These are phyloP conservation scores for Pterocles gutturalis DNA, from an alignment of 2,113 vertebrate genomes.

Conservation along the genomic window DNA sequence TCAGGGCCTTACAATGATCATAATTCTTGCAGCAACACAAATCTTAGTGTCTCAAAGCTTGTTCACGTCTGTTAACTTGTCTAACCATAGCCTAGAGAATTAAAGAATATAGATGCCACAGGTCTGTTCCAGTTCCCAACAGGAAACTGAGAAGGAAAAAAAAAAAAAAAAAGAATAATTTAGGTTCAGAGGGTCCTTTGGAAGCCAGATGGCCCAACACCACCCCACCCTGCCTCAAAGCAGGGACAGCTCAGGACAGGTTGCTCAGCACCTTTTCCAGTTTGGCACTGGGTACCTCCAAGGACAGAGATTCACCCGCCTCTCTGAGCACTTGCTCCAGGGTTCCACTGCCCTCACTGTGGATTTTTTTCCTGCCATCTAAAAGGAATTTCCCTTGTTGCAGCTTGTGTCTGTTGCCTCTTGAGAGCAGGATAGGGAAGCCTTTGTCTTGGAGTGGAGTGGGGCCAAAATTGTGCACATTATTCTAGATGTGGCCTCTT, in stretches of 20 bases:
- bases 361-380: neutral
- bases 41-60: neutral
- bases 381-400: neutral
- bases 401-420: neutral
- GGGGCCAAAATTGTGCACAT: neutral
- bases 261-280: neutral
- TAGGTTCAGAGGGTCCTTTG: neutral
- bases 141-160: neutral
- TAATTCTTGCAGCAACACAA: neutral
- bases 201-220: neutral
- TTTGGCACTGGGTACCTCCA: neutral
- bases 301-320: neutral
- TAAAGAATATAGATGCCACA: neutral
- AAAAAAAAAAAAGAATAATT: neutral
- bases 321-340: neutral
- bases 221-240: accelerated
- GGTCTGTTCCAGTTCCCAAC: neutral
- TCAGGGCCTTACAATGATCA: neutral
- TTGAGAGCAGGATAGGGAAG: neutral
- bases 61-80: neutral
- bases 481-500: neutral
- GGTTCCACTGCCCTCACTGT: neutral
- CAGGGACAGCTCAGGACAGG: neutral
- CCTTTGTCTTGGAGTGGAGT: neutral
- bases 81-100: neutral